phyloP scores from a whole-genome alignment of 2,113 vertebrate species.

The Sorex araneus region DNA sequence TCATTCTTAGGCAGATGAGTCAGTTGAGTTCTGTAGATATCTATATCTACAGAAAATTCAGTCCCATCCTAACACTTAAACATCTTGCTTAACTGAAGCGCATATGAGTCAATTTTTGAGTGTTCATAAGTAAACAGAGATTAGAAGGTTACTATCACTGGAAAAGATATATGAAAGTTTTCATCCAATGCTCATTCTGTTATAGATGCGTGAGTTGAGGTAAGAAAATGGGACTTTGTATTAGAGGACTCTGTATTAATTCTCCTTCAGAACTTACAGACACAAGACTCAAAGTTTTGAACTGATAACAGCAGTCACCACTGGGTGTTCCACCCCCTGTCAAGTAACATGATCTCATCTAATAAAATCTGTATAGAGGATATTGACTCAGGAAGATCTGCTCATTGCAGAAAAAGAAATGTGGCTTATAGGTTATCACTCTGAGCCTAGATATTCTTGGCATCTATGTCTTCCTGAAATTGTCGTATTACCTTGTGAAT shows the following conservation, averaged over 20 bases:
- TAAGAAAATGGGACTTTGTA: constrained; percentile 66
- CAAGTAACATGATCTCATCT: constrained; percentile 1
- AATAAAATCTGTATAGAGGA: constrained; percentile 34
- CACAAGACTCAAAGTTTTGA: constrained; percentile 70
- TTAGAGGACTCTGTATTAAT: constrained; percentile 42
- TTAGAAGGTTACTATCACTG: not conserved
- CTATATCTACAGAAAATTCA: constrained; percentile 54
- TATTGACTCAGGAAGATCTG: constrained; percentile 62
- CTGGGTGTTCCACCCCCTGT: constrained; percentile 45
- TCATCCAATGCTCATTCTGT: not conserved
- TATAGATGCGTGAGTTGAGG: constrained; percentile 54
- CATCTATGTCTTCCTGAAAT: constrained; percentile 82
- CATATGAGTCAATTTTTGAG: not conserved
- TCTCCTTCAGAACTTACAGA: constrained; percentile 67
- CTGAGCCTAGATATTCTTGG: constrained; percentile 81
- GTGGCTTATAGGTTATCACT: constrained; percentile 74
- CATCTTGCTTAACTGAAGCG: not conserved
- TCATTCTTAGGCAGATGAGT: constrained; percentile 34
- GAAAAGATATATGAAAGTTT: constrained; percentile 52
- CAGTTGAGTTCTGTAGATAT: not conserved
- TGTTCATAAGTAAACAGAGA: constrained; percentile 48
- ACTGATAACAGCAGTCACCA: constrained; percentile 55
- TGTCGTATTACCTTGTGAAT: constrained; percentile 85
- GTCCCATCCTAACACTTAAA: constrained; percentile 3
- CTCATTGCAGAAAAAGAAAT: constrained; percentile 52